phyloP scores from a whole-genome alignment of 2,797 vertebrate genomes.

The Psittacula echo region DNA sequence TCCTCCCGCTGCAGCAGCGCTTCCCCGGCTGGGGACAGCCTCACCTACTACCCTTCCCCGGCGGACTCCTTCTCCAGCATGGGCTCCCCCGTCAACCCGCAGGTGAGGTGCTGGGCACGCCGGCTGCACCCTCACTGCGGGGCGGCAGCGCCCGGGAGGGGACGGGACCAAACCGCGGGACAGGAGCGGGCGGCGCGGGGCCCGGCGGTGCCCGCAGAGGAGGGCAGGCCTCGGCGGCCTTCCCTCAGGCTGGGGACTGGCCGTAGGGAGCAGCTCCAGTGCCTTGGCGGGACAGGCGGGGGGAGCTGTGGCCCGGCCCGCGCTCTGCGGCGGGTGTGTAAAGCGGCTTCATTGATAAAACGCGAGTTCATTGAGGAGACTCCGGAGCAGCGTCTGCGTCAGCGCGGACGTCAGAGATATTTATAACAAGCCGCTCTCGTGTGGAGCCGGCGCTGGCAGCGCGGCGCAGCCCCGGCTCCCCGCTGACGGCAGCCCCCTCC shows the following conservation, averaged over 20 bases:
- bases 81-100: slow-evolving; percentile 87
- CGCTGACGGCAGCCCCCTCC: slow-evolving; percentile 24
- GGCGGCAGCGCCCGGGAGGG: background rate
- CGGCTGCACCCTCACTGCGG: background rate
- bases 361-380: slow-evolving; percentile 98
- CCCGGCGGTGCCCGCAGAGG: background rate
- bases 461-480: slow-evolving; percentile 41
- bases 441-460: slow-evolving; percentile 71
- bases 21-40: slow-evolving; percentile 88
- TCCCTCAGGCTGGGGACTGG: background rate
- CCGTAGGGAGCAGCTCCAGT: background rate
- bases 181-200: background rate
- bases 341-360: slow-evolving; percentile 93
- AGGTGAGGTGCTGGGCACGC: slow-evolving; percentile 79
- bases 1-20: slow-evolving; percentile 96
- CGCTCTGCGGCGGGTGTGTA: slow-evolving; percentile 76
- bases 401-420: slow-evolving; percentile 95
- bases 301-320: slow-evolving; percentile 10
- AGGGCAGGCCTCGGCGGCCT: background rate
- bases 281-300: background rate
- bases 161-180: background rate
- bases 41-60: slow-evolving; percentile 89
- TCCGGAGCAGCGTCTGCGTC: slow-evolving; percentile 96
- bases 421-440: slow-evolving; percentile 91
- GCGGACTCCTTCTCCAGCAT: slow-evolving; percentile 91